Percentiles rank a stretch among this genome's conserved stretches.
phyloP scores from a whole-genome alignment of 2,113 vertebrate genomes.

The Hepsetus odoe region DNA sequence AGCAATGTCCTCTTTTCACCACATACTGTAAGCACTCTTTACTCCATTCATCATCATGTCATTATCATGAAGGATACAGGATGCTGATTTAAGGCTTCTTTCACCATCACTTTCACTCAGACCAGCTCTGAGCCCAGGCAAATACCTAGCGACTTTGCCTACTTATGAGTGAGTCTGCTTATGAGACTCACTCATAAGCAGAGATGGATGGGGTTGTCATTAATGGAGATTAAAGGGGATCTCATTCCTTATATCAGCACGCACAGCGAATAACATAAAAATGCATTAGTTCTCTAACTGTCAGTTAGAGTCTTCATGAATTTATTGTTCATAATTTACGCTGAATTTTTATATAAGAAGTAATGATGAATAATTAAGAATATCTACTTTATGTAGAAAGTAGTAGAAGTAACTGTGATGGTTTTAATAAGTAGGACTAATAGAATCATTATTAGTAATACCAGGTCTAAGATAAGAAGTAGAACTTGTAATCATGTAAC shows the following conservation, averaged over 20 bases:
- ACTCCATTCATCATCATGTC: constrained; percentile 33
- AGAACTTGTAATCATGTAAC: background rate
- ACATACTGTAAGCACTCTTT: background rate
- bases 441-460: no score
- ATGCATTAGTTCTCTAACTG: background rate
- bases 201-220: constrained; percentile 30
- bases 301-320: background rate
- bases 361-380: background rate
- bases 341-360: background rate
- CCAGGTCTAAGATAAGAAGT: background rate
- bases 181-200: constrained; percentile 3
- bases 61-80: constrained; percentile 7
- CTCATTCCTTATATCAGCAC: constrained; percentile 3
- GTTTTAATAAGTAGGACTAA: background rate
- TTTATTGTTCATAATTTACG: background rate
- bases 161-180: no score
- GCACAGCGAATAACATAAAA: background rate
- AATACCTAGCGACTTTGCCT: constrained; percentile 13
- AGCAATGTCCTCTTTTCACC: background rate
- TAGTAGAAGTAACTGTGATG: background rate
- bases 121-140: constrained; percentile 16
- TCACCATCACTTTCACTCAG: constrained; percentile 1
- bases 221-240: constrained; percentile 12
- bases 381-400: no score
- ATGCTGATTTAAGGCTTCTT: background rate